Evolutionary conservation across 2,113 vertebrate genomes (phyloP), one percentile per base, ranked within the genome.

Genomic region (Dryoscopus gambensis): DNA sequence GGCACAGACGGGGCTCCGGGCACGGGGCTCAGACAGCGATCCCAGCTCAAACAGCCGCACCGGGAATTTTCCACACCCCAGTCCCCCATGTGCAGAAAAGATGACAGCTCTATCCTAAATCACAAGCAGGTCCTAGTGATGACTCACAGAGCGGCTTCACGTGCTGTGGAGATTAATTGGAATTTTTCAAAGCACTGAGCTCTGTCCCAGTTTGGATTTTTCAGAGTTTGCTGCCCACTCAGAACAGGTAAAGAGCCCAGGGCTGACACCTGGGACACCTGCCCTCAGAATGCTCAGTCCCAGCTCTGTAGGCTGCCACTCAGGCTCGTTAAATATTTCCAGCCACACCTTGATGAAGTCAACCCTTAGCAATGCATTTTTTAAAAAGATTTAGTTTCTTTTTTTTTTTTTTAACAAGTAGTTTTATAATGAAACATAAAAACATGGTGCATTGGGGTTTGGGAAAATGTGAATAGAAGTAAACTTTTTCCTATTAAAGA

Each of bases 281-380:
- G 67, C 70, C 64, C 42, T 56, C 35, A 10, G 64, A 63, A 18
- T 7, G n/a, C 60, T 42, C 27, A 60, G 9, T 40, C 42, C 46
- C 78, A 69, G 65, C 82, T 64, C 31, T 2, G 4, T 2, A 1
- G 17, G 40, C 77, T 83, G 74, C 74, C 37, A 12, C 65, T 82
- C 28, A 12, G 13, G 40, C 81, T 93, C 16, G 0, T 71, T 52
- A 93, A 94, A 17, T 68, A 39, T 52, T 93, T 87, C 47, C 78
- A 93, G 89, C 87, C 93, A 87, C 84, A 75, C 93, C 91, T 91
- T 73, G 70, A 87, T 94, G 91, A 96, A 68, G 87, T 90, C 87
- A 95, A 31, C 77, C 40, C 74, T 71, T 24, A 69, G n/a, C 8
- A 0, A 95, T 50, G 78, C 65, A 53, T 10, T 65, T 47, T 79